Evolutionary conservation across 92 coral and sea anemone species (phyloP), one percentile per base, ranked within the genome.

Genomic region (Phymanthus crucifer): DNA sequence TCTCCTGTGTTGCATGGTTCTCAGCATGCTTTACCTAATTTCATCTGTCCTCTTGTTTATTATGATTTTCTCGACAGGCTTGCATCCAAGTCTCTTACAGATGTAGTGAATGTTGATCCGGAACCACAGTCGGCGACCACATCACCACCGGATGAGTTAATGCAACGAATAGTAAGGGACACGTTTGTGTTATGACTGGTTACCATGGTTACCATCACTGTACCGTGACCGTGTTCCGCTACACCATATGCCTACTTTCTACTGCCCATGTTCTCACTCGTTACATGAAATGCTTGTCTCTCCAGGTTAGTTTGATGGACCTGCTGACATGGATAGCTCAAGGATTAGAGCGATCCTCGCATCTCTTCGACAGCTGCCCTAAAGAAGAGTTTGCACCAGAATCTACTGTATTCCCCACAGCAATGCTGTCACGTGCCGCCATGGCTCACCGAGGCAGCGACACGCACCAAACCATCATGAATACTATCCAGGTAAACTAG

Each of bases 101-200:
- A 45, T 50, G 76, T 71, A 12, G 6, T 77, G 6, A 43, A 45
- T 26, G 70, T 43, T 14, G 11, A 6, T 4, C 58, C 14, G 14
- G 26, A 71, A 81, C 73, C 66, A 43, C 32, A 47, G 56, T 47
- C 78, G 23, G 18, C 38, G 40, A 50, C 56, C 35, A 78, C 90
- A 13, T 97, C 98, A 10, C 94, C 97, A 24, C 97, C 92, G 73
- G 74, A 74, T 21, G 92, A 87, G 66, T 40, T 92, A 18, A 61
- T 85, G 6, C 72, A 85, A 31, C 88, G 91, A 85, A 85, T 89
- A 72, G 98, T 94, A 77, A 89, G 29, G 1, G 10, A 5, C 6
- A 91, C 80, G 3, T 48, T 11, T 33, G n/a, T n/a, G n/a, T n/a
- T n/a, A n/a, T n/a, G n/a, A n/a, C n/a, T n/a, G n/a, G 18, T 26